These are phyloP conservation scores for Dioctria rufipes DNA, from an alignment of 2,888 invertebrate genomes.

Conservation along the genomic window DNA sequence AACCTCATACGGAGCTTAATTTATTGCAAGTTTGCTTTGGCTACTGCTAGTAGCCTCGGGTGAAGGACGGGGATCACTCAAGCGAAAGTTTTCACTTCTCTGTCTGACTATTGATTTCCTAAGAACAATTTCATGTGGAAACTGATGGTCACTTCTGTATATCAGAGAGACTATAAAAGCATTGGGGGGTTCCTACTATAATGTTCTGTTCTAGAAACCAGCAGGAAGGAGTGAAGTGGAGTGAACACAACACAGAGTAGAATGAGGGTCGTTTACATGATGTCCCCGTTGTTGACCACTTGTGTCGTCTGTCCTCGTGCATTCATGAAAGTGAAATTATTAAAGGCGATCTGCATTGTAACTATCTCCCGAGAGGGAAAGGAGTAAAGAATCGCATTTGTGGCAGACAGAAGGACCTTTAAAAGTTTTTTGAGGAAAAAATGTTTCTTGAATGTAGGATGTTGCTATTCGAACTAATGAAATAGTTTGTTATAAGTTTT, in stretches of 20 bases:
- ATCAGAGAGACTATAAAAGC: too few relatives aligned
- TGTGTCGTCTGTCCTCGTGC: constrained; percentile 1
- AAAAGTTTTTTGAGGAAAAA: background rate
- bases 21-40: constrained; percentile 4
- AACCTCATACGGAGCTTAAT: background rate
- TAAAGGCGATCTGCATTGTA: constrained; percentile 14
- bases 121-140: background rate
- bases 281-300: constrained; percentile 11
- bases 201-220: background rate
- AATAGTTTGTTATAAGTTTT: background rate
- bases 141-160: background rate
- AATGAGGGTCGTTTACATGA: constrained; percentile 11
- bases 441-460: background rate
- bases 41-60: background rate
- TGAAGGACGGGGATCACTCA: background rate
- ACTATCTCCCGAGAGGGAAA: too few relatives aligned
- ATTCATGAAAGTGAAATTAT: constrained; percentile 45
- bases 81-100: background rate
- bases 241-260: background rate
- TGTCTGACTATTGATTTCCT: background rate
- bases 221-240: background rate
- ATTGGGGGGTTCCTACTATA: background rate
- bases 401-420: background rate
- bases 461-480: background rate
- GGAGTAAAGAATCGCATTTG: background rate